Conservation (phyloP, 1,140 invertebrate species). For the Odontomachus brunneus region DNA sequence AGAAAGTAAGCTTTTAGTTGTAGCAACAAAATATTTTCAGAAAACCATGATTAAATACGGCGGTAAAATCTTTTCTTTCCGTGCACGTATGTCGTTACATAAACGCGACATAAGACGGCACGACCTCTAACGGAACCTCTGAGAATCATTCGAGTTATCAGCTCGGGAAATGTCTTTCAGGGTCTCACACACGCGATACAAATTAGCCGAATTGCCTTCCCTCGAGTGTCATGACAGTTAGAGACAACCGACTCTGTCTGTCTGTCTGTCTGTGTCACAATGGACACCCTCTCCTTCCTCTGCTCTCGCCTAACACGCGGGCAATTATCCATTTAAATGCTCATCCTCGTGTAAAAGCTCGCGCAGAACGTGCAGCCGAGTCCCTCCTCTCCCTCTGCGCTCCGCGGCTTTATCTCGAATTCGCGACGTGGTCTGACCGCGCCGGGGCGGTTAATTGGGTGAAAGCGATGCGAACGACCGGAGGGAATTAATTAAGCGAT, state of each 20-base stretch:
- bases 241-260: neutral
- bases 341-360: slow-evolving; percentile 13
- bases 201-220: slow-evolving; percentile 44
- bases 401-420: slow-evolving; percentile 61
- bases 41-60: no score
- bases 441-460: slow-evolving; percentile 68
- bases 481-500: slow-evolving; percentile 78
- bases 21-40: no score
- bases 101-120: no score
- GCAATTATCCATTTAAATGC: slow-evolving; percentile 58
- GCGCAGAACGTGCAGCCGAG: neutral
- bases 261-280: slow-evolving; percentile 27
- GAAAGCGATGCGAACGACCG: slow-evolving; percentile 76
- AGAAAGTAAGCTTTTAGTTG: no score
- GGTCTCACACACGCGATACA: slow-evolving; percentile 15
- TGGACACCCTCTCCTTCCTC: slow-evolving; percentile 15
- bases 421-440: slow-evolving; percentile 45
- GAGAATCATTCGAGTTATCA: slow-evolving; percentile 11
- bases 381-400: slow-evolving; percentile 17
- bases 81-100: no score
- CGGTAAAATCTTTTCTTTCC: no score
- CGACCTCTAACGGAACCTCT: neutral
- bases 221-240: slow-evolving; percentile 3
- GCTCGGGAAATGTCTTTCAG: neutral
- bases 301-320: slow-evolving; percentile 4